Conservation (phyloP, 2,113 vertebrate species). For the Mionectes macconnelli region DNA sequence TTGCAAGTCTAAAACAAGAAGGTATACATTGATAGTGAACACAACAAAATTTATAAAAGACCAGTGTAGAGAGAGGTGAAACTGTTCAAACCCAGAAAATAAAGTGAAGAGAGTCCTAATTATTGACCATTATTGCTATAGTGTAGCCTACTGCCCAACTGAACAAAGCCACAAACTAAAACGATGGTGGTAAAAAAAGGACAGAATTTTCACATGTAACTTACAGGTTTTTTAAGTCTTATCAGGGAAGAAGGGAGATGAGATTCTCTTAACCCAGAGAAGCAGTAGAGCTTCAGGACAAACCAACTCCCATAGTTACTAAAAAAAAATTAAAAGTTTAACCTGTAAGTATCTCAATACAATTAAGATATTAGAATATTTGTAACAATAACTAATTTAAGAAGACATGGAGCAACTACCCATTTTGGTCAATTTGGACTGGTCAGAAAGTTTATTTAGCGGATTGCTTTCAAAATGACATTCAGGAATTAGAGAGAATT, state of each 20-base stretch:
- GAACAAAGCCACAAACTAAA: background rate
- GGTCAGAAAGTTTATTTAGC: background rate
- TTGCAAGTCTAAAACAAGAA: background rate
- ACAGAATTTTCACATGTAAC: background rate
- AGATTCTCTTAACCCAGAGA: background rate
- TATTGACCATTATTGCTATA: background rate
- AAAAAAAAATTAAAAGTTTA: background rate
- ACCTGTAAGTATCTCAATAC: background rate
- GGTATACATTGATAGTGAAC: background rate
- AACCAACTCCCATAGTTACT: background rate
- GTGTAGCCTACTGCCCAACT: background rate
- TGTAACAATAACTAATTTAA: background rate
- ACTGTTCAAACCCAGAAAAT: background rate
- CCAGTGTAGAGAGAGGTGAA: background rate
- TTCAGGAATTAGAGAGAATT: background rate
- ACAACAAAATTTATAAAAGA: background rate
- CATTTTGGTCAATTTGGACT: background rate
- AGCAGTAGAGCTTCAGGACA: background rate
- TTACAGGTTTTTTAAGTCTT: background rate
- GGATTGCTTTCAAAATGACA: background rate
- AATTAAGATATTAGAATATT: background rate
- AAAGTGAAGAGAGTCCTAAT: background rate
- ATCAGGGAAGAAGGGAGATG: background rate
- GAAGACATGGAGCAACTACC: background rate
- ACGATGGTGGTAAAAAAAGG: background rate